Conservation (phyloP, 2,888 invertebrate species). For the Chymomyza amoena region DNA sequence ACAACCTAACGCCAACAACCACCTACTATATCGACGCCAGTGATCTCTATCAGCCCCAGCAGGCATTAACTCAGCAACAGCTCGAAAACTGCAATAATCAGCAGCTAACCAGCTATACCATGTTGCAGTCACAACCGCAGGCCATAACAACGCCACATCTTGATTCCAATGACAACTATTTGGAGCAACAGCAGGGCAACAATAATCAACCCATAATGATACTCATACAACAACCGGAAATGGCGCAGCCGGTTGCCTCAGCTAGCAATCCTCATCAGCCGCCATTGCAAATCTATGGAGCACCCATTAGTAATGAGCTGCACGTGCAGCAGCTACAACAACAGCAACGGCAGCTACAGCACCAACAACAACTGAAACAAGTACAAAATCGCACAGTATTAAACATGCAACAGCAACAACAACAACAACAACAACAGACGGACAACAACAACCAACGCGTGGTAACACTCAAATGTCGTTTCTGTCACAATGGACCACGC, state of each 20-base stretch:
- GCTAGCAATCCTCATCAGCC: constrained; percentile 65
- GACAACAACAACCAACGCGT: constrained; percentile 39
- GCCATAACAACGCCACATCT: constrained; percentile 19
- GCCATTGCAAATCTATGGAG: constrained; percentile 48
- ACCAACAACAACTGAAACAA: constrained; percentile 37
- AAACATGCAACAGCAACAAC: constrained; percentile 23
- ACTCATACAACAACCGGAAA: constrained; percentile 57
- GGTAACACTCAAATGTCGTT: constrained; percentile 68
- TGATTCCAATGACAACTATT: constrained; percentile 65
- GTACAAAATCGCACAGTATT: constrained; percentile 58
- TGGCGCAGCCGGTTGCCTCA: constrained; percentile 56
- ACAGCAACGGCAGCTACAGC: constrained; percentile 25
- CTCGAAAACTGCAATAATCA: background rate
- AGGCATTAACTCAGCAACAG: background rate
- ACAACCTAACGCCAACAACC: constrained; percentile 33
- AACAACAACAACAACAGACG: constrained; percentile 12
- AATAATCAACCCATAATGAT: constrained; percentile 57
- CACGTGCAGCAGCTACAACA: constrained; percentile 24
- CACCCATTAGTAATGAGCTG: constrained; percentile 36
- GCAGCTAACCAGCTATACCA: constrained; percentile 23
- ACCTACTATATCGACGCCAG: constrained; percentile 67
- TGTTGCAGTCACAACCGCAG: constrained; percentile 19
- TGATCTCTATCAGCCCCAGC: constrained; percentile 62
- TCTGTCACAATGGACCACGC: constrained; percentile 74
- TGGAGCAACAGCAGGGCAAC: constrained; percentile 45